Conservation (phyloP, 1,140 invertebrate genomes). For the Pachypsylla venusta region DNA sequence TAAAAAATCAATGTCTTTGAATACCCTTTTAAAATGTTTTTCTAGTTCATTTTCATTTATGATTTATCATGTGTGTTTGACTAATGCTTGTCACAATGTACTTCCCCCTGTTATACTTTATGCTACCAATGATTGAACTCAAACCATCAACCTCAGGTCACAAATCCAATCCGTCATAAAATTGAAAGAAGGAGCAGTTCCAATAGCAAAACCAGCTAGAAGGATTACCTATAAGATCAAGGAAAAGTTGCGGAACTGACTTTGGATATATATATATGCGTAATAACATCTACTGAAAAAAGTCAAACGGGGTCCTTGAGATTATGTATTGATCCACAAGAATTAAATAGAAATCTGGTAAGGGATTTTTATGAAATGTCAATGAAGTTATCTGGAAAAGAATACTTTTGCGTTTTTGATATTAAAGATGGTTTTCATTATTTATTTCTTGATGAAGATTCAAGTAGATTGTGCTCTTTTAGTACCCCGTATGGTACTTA, state of each 20-base stretch:
- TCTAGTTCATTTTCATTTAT: too few species aligned
- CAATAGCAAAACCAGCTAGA: neutral
- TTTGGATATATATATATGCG: neutral
- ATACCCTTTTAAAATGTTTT: too few species aligned
- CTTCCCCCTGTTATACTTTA: too few species aligned
- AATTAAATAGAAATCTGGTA: neutral
- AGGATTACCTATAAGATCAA: neutral
- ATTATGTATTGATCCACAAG: neutral
- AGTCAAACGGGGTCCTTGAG: too few species aligned
- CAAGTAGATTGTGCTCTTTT: neutral
- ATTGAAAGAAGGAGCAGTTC: neutral
- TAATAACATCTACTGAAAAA: too few species aligned
- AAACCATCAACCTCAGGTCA: too few species aligned
- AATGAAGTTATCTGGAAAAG: neutral
- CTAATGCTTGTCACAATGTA: too few species aligned
- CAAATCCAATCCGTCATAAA: too few species aligned
- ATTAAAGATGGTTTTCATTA: neutral
- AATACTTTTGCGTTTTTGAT: neutral
- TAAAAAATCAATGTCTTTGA: too few species aligned
- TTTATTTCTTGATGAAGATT: neutral
- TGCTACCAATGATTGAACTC: too few species aligned
- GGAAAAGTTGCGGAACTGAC: neutral
- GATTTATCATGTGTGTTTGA: too few species aligned
- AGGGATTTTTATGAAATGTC: neutral
- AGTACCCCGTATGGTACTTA: neutral